Percentiles rank a stretch among this genome's conserved stretches.
Evolutionary conservation across 35 echinoderm and acorn worm genomes (phyloP).

Genomic region (Apostichopus parvimensis): DNA sequence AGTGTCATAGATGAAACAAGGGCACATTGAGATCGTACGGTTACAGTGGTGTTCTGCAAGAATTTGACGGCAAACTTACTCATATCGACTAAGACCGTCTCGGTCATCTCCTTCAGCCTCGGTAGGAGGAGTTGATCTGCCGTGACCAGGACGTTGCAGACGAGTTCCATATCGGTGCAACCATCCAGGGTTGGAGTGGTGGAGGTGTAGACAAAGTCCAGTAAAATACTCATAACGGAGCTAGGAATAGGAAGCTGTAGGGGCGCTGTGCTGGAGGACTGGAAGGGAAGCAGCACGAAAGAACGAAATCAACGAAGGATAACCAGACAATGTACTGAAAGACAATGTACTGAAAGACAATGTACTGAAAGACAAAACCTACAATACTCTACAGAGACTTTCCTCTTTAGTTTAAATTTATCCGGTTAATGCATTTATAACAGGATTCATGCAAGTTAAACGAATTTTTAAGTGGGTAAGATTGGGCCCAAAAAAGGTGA

Average conservation of each 20-base stretch:
- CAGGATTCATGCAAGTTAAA: too few species aligned
- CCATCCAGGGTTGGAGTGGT: conserved; percentile 47
- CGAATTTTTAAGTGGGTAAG: too few species aligned
- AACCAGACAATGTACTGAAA: too few species aligned
- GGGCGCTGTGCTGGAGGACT: conserved; percentile 82
- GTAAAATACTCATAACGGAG: conserved; percentile 61
- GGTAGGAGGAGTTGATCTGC: conserved; percentile 85
- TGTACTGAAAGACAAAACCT: too few species aligned
- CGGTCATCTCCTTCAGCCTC: conserved; percentile 90
- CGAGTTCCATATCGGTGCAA: conserved; percentile 73
- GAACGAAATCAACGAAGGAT: too few species aligned
- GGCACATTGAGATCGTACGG: too few species aligned
- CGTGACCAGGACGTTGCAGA: conserved; percentile 81
- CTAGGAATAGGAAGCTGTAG: conserved; percentile 82
- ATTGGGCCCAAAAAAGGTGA: too few species aligned
- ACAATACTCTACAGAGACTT: too few species aligned
- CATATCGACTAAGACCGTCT: conserved; percentile 72
- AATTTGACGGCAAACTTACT: conserved; percentile 61
- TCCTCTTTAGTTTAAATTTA: too few species aligned
- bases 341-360: too few species aligned
- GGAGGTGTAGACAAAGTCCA: conserved; percentile 91
- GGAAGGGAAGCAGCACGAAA: neutral
- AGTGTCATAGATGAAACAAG: neutral
- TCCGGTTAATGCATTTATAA: too few species aligned
- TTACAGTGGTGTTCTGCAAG: too few species aligned